Evolutionary conservation across 2,888 invertebrate genomes (phyloP).

Genomic region (Theodoxus fluviatilis): DNA sequence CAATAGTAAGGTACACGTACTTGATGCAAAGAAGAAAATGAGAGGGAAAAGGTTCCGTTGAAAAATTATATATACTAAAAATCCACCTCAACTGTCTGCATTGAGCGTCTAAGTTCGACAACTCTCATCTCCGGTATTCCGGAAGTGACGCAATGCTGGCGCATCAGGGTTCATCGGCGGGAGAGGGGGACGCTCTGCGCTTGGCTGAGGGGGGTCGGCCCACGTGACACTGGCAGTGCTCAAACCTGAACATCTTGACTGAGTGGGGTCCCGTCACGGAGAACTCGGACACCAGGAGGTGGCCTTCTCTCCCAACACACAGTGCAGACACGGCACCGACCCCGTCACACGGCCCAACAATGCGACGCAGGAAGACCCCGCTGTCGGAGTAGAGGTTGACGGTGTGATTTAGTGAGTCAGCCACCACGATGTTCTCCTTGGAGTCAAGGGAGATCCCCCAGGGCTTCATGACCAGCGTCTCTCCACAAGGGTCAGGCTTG

Average conservation of each 20-base stretch:
- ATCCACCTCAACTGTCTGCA: no score
- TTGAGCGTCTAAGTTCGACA: no score
- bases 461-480: slow-evolving; percentile 49
- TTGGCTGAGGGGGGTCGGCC: slow-evolving; percentile 50
- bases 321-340: slow-evolving; percentile 52
- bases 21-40: no score
- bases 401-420: slow-evolving; percentile 55
- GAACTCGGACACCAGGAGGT: slow-evolving; percentile 54
- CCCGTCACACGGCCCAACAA: slow-evolving; percentile 53
- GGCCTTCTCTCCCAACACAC: slow-evolving; percentile 59
- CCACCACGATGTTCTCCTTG: slow-evolving; percentile 50
- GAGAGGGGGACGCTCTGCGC: slow-evolving; percentile 45
- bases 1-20: no score
- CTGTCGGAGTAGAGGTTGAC: slow-evolving; percentile 54
- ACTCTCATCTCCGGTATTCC: no score
- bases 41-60: no score
- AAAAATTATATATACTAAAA: no score
- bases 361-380: slow-evolving; percentile 47
- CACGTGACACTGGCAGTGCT: slow-evolving; percentile 51
- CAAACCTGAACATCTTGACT: slow-evolving; percentile 58
- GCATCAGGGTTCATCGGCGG: no score
- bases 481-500: slow-evolving; percentile 39
- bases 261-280: slow-evolving; percentile 55
- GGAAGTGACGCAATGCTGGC: no score
- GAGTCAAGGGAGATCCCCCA: slow-evolving; percentile 51